Evolutionary conservation across 2,888 invertebrate species (phyloP).

Genomic region (Yponomeuta malinellus): DNA sequence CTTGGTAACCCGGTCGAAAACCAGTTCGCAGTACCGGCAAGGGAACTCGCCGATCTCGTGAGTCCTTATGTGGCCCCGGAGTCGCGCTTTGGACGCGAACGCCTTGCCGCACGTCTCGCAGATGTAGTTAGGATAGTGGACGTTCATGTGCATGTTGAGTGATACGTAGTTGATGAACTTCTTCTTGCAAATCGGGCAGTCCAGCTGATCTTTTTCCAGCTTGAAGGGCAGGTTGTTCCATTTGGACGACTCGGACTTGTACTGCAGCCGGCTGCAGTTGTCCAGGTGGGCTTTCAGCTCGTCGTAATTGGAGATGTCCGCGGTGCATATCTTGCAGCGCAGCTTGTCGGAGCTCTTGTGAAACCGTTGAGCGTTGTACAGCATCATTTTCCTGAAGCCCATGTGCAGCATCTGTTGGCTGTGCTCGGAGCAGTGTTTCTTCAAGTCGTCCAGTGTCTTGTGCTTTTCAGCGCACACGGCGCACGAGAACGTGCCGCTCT

Average conservation of each 20-base stretch:
- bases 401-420: slow-evolving; percentile 42
- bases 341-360: slow-evolving; percentile 37
- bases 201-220: slow-evolving; percentile 60
- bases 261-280: slow-evolving; percentile 43
- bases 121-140: slow-evolving; percentile 67
- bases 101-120: slow-evolving; percentile 72
- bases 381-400: slow-evolving; percentile 59
- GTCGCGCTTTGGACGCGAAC: slow-evolving; percentile 66
- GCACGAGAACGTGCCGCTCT: slow-evolving; percentile 44
- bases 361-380: slow-evolving; percentile 48
- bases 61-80: slow-evolving; percentile 68
- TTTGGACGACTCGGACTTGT: slow-evolving; percentile 22
- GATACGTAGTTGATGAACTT: slow-evolving; percentile 59
- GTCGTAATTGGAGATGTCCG: slow-evolving; percentile 43
- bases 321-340: slow-evolving; percentile 54
- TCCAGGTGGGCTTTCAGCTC: slow-evolving; percentile 47
- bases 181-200: slow-evolving; percentile 62
- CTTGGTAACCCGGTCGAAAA: slow-evolving; percentile 61
- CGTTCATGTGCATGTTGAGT: slow-evolving; percentile 69
- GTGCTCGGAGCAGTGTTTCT: slow-evolving; percentile 45
- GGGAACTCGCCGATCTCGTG: slow-evolving; percentile 68
- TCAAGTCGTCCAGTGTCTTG: slow-evolving; percentile 43
- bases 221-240: slow-evolving; percentile 63
- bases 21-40: slow-evolving; percentile 52
- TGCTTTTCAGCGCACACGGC: slow-evolving; percentile 52